Base-by-base conservation (phyloP, 1,140 invertebrate species). In the Drosophila equinoxialis region DNA sequence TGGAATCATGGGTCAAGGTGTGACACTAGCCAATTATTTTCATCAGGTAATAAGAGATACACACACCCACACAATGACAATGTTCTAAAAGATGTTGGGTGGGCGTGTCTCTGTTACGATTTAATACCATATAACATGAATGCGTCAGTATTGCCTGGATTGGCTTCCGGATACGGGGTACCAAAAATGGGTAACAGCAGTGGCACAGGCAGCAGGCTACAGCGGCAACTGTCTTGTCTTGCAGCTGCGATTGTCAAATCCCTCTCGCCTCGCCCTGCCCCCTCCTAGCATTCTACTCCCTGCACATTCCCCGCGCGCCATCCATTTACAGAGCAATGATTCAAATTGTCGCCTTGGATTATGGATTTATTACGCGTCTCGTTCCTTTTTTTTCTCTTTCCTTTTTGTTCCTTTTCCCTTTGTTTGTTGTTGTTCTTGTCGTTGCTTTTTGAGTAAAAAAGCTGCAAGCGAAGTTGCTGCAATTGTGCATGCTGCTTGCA, bases 291-390 rank as follows among this genome's bases (percentile, higher is more conserved):
- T 30, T 5, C 26, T 30, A n/a, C 37, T 35, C 51, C 26, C 62
- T 57, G 64, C 68, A 26, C 23, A 26, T 26, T 26, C 23, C 23
- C 23, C 23, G 23, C 23, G 3, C 23, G 23, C 23, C 23, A 68
- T 61, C 71, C 79, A 82, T 87, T 83, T 79, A 82, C 71, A 82
- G 76, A 59, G 84, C 84, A 80, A 87, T 87, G 84, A 87, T 87
- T 87, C 84, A 89, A 87, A 87, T 87, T 87, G 84, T 84, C 84
- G 84, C 84, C 80, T 87, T 65, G 84, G 84, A 89, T 87, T 87
- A 89, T 87, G 84, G 84, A 89, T 87, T 89, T 87, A 89, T 87
- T 87, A 83, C 84, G 84, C 83, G 79, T 79, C 83, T 86, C 83
- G 76, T 77, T 86, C 68, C 74, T 86, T 75, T 81, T 10, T 20